Evolutionary conservation across 2,888 invertebrate species (phyloP), one percentile per base, ranked within the genome.

Genomic region (Melinaea menophilus): DNA sequence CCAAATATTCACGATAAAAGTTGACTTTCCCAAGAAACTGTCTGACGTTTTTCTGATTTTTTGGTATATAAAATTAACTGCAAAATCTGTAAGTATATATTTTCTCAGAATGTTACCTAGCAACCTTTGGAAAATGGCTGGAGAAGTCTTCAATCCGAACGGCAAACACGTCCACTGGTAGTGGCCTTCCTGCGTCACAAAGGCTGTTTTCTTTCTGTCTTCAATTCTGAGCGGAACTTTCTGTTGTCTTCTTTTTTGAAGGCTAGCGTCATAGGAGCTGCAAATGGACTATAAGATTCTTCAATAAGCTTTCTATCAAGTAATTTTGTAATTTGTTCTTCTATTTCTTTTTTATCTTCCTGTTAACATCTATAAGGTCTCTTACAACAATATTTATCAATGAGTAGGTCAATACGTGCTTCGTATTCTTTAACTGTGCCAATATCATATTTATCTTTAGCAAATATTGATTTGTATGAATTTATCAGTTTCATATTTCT

Each of bases 171-270:
- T 47, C 47, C 47, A 47, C 47, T 47, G 47, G 47, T 22, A 22
- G 22, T 22, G 22, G 22, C 22, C 22, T 22, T 22, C 22, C 22
- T 22, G 45, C 11, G 56, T 56, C 5, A 12, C 34, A 61, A 72
- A 71, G 9, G 47, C 72, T 4, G 76, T 77, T 64, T 80, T 82
- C 0, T 74, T 11, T 79, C 56, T 73, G 47, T 70, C 73, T 73
- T 73, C 64, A 41, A 76, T 68, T 67, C 70, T 59, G 46, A 78
- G 57, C 2, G 79, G 78, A 5, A 80, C 80, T 13, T 78, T 77
- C 79, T 69, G 1, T 64, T 45, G 4, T 69, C 63, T 47, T 64
- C 68, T 63, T 56, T 69, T 59, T 69, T 69, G 55, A 58, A 68
- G 0, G 64, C 65, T 37, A 67, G 48, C 4, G 68, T 69, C 5